Evolutionary conservation across 2,797 vertebrate species (phyloP), one percentile per base, ranked within the genome.

Genomic region (Pachyuromys duprasi): DNA sequence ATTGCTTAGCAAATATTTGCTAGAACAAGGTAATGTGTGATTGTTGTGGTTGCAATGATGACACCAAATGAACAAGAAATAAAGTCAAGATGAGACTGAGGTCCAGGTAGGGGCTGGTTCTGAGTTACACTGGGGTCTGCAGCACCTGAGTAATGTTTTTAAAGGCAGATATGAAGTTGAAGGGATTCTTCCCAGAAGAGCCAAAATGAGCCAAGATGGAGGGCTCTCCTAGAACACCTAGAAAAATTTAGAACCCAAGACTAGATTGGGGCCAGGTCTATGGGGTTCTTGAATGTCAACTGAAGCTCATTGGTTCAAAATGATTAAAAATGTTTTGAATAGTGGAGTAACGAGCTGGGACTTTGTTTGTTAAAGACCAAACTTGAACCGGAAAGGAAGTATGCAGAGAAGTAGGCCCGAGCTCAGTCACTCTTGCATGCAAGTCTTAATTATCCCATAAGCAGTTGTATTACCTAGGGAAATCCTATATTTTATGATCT

Each of bases 291-390:
- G 53, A 89, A 80, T 33, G 67, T 5, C 8, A 26, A 87, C 8
- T 80, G 95, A 76, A 95, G 26, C 28, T 72, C 36, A 93, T 0
- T 86, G 72, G 79, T 86, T 93, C 94, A 65, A 96, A 86, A 76
- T 70, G 39, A 4, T 72, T 70, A 65, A 75, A 75, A n/a, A 20
- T 13, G 63, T 82, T 78, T 72, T 88, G 80, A 42, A 31, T 75
- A 65, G 63, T 78, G n/a, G 12, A 55, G 17, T 79, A 92, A 76
- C 15, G 45, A 93, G 81, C 20, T 31, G 78, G 3, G 39, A 67
- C 31, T 95, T 67, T 94, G 18, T 86, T 96, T 95, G 75, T 75
- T 63, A 92, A 95, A 95, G 39, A 12, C 3, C 28, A 79, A n/a
- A 72, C 74, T 36, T 80, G 69, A 53, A 95, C 75, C 1, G 55